Base-by-base conservation (phyloP, 2,888 invertebrate genomes). In the Drosophila rellima region DNA sequence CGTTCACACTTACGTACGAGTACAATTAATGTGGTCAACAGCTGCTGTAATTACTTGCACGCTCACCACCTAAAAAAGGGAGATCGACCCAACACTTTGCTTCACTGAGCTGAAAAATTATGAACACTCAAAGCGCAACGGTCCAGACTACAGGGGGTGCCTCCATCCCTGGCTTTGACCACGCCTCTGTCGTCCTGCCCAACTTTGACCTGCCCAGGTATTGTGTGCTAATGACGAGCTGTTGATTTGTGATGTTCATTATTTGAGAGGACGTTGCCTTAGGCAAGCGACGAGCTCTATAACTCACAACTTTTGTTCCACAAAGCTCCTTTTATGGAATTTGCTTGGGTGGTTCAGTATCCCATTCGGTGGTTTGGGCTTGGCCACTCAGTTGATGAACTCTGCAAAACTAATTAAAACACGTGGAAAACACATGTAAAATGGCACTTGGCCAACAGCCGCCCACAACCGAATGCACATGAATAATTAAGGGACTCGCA, bases 241-340 rank as follows among this genome's bases (percentile, higher is more conserved):
- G 87, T 87, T 88, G 84, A 84, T 84, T 84, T 84, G 84, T 84
- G 84, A 72, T 76, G 76, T 89, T 84, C 84, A 84, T 88, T 84
- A 84, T 87, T 83, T 70, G 86, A 66, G 48, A 47, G 52, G 59
- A 60, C 35, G 50, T 57, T 51, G 62, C 62, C 51, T 51, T 35
- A 47, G 64, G 61, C 37, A 47, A 56, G 61, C 37, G 40, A 18
- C 33, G 17, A 35, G 40, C 52, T 18, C 45, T 77, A 77, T 82
- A 70, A 77, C 64, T 80, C 81, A 80, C 70, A 73, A 73, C 50
- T 75, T 66, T 63, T 42, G 59, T 11, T 10, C 3, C 20, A 39
- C 47, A 47, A 47, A 15, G 44, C 51, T 59, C 8, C 15, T 11
- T 26, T 23, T 15, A 23, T 20, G 56, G 45, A 47, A 40, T 63